A percentile compares a stretch with the other conserved stretches of the same genome.
Conservation (phyloP, 2,797 vertebrate species). For the Xyrichtys novacula region DNA sequence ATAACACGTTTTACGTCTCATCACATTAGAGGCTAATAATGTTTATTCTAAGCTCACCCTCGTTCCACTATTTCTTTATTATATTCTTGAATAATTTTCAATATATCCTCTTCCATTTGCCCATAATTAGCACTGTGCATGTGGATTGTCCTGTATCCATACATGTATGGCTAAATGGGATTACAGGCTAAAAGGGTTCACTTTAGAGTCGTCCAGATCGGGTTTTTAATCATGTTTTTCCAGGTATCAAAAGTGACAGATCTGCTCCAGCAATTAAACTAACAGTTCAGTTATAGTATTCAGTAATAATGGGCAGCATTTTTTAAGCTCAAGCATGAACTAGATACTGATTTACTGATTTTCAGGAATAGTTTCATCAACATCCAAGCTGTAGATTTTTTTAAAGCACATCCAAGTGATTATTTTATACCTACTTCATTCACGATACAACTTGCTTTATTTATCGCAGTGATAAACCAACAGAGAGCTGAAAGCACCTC, state of each 20-base stretch:
- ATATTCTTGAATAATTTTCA: not conserved
- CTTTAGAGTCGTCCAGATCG: no score
- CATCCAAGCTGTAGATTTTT: not conserved
- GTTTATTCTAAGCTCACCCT: not conserved
- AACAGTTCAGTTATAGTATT: not conserved
- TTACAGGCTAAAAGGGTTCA: not conserved
- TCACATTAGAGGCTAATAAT: not conserved
- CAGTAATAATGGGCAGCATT: no score
- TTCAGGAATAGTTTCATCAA: not conserved
- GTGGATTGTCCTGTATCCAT: slow-evolving; percentile 8
- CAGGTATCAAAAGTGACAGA: not conserved
- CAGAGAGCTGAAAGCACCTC: not conserved
- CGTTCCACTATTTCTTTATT: not conserved
- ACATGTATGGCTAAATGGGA: not conserved
- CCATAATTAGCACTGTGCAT: not conserved
- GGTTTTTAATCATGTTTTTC: not conserved
- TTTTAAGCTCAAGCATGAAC: not conserved
- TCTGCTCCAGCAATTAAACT: not conserved
- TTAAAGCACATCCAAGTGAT: not conserved
- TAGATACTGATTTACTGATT: not conserved
- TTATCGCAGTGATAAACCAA: not conserved
- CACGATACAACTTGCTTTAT: not conserved
- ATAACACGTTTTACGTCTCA: not conserved
- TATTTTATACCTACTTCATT: not conserved
- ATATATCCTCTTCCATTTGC: not conserved